Base-by-base conservation (phyloP, 2,888 invertebrate species). In the Lumbricus terrestris region DNA sequence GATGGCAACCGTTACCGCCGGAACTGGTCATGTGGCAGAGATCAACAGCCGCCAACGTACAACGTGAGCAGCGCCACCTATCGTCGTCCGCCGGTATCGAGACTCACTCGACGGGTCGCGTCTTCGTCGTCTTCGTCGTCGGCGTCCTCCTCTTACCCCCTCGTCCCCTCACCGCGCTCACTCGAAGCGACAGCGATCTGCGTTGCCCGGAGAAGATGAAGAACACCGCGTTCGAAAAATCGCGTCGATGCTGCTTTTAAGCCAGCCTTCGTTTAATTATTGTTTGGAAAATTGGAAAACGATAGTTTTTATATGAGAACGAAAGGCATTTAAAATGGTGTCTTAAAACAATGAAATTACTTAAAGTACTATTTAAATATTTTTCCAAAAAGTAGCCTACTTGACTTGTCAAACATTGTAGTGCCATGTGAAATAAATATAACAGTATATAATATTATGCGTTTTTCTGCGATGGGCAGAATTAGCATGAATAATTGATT, bases 21-120 rank as follows among this genome's bases (percentile, higher is more conserved):
- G 69, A 69, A 69, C 69, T 69, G 69, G n/a, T 69, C 69, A 69
- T 69, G 69, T 69, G 69, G 69, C 69, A 69, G 69, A 69, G 69
- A 69, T 69, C 69, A 69, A 69, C 69, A n/a, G n/a, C 69, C 1
- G 11, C 69, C 29, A 11, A n/a, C 69, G n/a, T 69, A 29, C 11
- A 13, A 69, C 69, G 69, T 47, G 47, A 69, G 69, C 29, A 69
- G 29, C 69, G 69, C 69, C 69, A n/a, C 69, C 69, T 69, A 69
- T 69, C 69, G 69, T 69, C 69, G 69, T 69, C n/a, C 69, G 69
- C n/a, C 8, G 69, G 69, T 69, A 69, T 69, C 69, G 69, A 69
- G 69, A n/a, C 69, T 69, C 69, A n/a, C 69, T 69, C 69, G 69
- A 69, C 8, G 69, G 69, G 69, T 69, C 69, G 29, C 20, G 42